Percentiles rank a stretch among this genome's conserved stretches.
Conservation (phyloP, 2,113 vertebrate genomes). For the Aphelocoma coerulescens region DNA sequence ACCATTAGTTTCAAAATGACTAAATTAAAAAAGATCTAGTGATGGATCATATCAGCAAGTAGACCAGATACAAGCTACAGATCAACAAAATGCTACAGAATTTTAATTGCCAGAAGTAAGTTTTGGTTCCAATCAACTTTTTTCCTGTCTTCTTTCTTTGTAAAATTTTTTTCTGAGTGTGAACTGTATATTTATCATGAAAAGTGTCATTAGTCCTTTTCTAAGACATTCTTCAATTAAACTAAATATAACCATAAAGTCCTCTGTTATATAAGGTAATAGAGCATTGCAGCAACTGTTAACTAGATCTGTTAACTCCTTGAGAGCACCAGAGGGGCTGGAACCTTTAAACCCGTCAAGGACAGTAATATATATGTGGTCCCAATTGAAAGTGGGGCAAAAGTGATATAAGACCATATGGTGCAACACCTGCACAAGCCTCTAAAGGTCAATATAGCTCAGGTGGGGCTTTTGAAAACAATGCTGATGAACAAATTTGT, state of each 20-base stretch:
- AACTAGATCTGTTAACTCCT: background rate
- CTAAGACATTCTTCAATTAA: slow-evolving; percentile 24
- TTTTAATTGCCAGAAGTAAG: background rate
- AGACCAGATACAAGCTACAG: background rate
- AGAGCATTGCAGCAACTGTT: background rate
- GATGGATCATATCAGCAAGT: background rate
- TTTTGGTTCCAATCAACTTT: background rate
- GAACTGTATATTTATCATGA: background rate
- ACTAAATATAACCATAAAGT: slow-evolving; percentile 8
- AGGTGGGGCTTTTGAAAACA: background rate
- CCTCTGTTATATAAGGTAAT: background rate
- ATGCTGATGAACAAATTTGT: background rate
- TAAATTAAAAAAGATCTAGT: background rate
- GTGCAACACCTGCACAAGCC: background rate
- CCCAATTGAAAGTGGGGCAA: background rate
- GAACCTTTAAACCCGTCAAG: background rate
- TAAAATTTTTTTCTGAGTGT: background rate
- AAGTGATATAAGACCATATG: background rate
- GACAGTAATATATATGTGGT: background rate
- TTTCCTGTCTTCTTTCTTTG: background rate
- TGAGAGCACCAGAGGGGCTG: background rate
- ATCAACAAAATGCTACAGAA: background rate
- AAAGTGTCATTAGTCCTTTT: background rate
- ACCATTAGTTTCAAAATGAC: background rate
- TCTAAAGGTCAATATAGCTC: background rate